Evolutionary conservation across 1,140 invertebrate species (phyloP).

Genomic region (Wasmannia auropunctata): DNA sequence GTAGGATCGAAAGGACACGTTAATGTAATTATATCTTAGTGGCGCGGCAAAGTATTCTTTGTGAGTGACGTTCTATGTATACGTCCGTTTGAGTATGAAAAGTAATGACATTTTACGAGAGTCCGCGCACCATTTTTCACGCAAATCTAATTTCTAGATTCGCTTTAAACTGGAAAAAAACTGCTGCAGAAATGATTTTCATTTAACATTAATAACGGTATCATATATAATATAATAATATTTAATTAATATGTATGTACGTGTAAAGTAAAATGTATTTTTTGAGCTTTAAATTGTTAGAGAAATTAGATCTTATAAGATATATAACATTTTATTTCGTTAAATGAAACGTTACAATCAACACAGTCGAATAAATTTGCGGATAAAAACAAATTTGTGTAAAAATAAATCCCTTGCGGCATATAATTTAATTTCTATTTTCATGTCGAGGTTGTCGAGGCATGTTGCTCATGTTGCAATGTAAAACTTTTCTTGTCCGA

Average conservation of each 20-base stretch:
- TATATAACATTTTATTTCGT: not conserved
- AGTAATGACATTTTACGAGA: not conserved
- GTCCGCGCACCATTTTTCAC: no score
- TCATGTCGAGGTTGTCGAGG: not conserved
- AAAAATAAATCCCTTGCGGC: not conserved
- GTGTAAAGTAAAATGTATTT: not conserved
- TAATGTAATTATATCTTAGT: conserved; percentile 45
- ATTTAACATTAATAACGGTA: not conserved
- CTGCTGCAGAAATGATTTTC: not conserved
- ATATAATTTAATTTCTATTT: conserved; percentile 1
- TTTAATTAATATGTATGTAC: not conserved
- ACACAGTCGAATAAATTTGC: not conserved
- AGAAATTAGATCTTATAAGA: not conserved
- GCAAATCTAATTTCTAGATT: conserved; percentile 5
- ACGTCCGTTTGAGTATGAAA: not conserved
- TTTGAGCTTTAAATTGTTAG: not conserved
- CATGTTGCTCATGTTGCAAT: not conserved
- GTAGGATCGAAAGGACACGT: not conserved
- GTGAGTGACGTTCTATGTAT: not conserved
- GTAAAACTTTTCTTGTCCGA: not conserved
- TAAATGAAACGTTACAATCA: not conserved
- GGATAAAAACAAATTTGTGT: not conserved
- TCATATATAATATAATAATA: not conserved
- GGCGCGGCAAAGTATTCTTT: not conserved
- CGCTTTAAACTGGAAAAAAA: not conserved